Evolutionary conservation across 1,140 invertebrate genomes (phyloP).

Genomic region (Zaprionus africanus): DNA sequence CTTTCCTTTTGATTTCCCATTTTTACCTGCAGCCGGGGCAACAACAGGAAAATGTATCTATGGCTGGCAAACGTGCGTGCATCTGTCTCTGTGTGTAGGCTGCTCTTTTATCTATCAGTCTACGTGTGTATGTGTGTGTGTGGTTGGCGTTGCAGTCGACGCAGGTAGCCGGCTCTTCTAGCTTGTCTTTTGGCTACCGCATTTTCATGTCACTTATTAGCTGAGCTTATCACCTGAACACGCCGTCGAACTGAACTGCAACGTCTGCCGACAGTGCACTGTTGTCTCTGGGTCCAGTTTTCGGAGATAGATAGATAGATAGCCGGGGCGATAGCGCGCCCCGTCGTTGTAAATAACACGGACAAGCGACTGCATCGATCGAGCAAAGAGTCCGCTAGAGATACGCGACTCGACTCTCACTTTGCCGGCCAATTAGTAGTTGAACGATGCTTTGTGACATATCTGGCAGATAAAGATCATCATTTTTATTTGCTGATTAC

Average conservation of each 20-base stretch:
- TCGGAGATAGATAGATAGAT: conserved; percentile 22
- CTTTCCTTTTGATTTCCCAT: conserved; percentile 47
- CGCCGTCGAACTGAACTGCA: neutral
- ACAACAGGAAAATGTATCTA: conserved; percentile 73
- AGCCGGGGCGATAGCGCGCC: conserved; percentile 6
- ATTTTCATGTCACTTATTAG: conserved; percentile 70
- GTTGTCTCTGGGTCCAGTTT: conserved; percentile 27
- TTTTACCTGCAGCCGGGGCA: conserved; percentile 63
- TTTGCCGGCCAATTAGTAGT: conserved; percentile 29
- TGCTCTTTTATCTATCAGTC: conserved; percentile 64
- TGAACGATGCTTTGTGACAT: conserved; percentile 2
- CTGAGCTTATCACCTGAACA: conserved; percentile 56
- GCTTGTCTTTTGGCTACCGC: conserved; percentile 45
- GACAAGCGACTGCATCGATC: neutral
- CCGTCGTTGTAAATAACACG: neutral
- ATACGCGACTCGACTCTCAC: neutral
- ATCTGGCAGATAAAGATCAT: neutral
- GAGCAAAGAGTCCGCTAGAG: neutral
- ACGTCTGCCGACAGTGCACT: conserved; percentile 2
- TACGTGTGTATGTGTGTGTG: conserved; percentile 8
- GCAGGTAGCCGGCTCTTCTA: conserved; percentile 43
- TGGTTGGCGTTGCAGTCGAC: conserved; percentile 25
- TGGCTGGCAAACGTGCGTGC: conserved; percentile 30
- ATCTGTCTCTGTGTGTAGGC: conserved; percentile 32
- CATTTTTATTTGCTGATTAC: neutral